A percentile compares a stretch with the other conserved stretches of the same genome.
Evolutionary conservation across 2,888 invertebrate species (phyloP).

Genomic region (Leucozona laternaria): DNA sequence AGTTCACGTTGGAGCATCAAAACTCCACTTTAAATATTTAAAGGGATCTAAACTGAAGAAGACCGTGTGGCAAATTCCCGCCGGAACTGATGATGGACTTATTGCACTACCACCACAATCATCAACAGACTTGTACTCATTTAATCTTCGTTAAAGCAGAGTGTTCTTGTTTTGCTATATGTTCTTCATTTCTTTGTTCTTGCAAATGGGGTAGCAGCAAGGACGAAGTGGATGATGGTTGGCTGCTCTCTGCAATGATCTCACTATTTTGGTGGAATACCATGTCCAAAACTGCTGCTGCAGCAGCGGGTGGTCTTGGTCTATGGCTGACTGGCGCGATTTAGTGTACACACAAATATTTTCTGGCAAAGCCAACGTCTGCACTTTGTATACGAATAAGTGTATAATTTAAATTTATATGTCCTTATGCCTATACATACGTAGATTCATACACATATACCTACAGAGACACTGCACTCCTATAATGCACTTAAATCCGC

Average conservation of each 20-base stretch:
- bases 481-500: slow-evolving; percentile 36
- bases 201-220: neutral
- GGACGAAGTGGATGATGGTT: neutral
- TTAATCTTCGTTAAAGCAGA: slow-evolving; percentile 57
- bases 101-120: slow-evolving; percentile 49
- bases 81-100: slow-evolving; percentile 49
- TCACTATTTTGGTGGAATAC: slow-evolving; percentile 31
- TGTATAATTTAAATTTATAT: slow-evolving; percentile 31
- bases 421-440: neutral
- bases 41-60: slow-evolving; percentile 6
- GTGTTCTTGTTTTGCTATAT: slow-evolving; percentile 31
- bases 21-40: slow-evolving; percentile 31
- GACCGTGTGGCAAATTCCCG: slow-evolving; percentile 38
- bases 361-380: slow-evolving; percentile 17
- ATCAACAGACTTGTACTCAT: slow-evolving; percentile 51
- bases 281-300: slow-evolving; percentile 2
- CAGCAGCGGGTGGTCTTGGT: slow-evolving; percentile 18
- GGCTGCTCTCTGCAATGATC: slow-evolving; percentile 18
- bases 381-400: slow-evolving; percentile 6
- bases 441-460: neutral
- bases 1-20: neutral
- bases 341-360: slow-evolving; percentile 13
- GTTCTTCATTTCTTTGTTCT: slow-evolving; percentile 11
- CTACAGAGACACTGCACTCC: neutral
- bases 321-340: slow-evolving; percentile 4